These are phyloP conservation scores for Clitarchus hookeri DNA, from an alignment of 2,888 invertebrate genomes.

Conservation along the genomic window DNA sequence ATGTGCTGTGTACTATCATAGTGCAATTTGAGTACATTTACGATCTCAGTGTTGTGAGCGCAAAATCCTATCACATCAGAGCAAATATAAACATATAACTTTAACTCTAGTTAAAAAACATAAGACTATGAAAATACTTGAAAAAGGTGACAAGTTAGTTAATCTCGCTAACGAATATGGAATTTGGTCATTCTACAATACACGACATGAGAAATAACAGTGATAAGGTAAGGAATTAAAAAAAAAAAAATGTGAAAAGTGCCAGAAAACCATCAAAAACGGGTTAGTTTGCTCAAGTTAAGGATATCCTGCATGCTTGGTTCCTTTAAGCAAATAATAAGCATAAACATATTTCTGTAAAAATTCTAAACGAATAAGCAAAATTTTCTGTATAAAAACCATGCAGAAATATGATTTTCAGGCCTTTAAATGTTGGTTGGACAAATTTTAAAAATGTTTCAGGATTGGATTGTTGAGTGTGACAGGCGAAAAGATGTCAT, in stretches of 20 bases:
- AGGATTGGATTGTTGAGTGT: neutral
- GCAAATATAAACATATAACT: neutral
- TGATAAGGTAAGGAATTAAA: neutral
- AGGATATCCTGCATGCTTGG: neutral
- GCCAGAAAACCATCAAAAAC: neutral
- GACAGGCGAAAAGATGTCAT: too few species aligned
- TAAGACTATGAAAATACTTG: neutral
- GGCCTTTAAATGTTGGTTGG: neutral
- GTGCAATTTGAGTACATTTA: too few species aligned
- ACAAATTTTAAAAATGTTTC: neutral
- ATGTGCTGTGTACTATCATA: too few species aligned
- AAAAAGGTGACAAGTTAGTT: neutral
- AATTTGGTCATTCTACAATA: neutral
- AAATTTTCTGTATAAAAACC: neutral
- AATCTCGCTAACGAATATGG: neutral
- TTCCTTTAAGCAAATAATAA: neutral
- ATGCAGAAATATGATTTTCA: neutral
- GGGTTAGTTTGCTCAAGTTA: neutral
- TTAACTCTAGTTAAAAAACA: neutral
- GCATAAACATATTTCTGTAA: neutral
- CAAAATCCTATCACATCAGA: neutral
- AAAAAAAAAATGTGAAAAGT: constrained; percentile 21
- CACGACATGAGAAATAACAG: neutral
- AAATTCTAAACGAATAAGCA: neutral
- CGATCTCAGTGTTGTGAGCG: neutral